A percentile compares a stretch with the other conserved stretches of the same genome.
These are phyloP conservation scores for Delphinus delphis DNA, from an alignment of 2,113 vertebrate species.

Conservation along the genomic window DNA sequence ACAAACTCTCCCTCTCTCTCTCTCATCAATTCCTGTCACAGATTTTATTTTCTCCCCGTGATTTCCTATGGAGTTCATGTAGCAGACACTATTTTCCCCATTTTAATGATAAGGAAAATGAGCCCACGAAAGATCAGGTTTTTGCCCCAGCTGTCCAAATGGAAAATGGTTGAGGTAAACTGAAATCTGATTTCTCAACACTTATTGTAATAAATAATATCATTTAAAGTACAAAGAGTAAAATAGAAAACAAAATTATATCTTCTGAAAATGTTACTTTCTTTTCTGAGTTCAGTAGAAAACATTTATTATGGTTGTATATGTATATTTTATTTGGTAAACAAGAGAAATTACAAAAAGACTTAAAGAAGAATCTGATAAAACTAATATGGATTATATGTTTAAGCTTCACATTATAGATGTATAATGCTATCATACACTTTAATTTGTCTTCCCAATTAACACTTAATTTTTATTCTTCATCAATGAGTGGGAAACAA, in stretches of 20 bases:
- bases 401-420: not conserved
- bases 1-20: not conserved
- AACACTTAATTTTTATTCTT: not conserved
- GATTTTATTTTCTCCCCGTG: not conserved
- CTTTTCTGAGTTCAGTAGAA: not conserved
- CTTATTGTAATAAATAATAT: not conserved
- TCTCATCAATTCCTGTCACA: not conserved
- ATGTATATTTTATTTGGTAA: not conserved
- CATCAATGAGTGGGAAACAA: not conserved
- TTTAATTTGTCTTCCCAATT: not conserved
- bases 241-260: not conserved
- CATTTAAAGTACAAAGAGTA: not conserved
- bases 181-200: not conserved
- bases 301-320: not conserved
- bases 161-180: not conserved
- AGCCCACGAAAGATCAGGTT: not conserved
- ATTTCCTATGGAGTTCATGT: not conserved
- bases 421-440: not conserved
- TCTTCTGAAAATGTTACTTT: not conserved
- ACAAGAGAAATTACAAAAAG: not conserved
- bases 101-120: constrained; percentile 8
- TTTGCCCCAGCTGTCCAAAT: not conserved
- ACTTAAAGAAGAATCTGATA: not conserved
- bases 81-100: not conserved
- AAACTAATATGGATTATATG: not conserved